Conservation (phyloP, 2,797 vertebrate genomes). For the Epinephelus awoara region DNA sequence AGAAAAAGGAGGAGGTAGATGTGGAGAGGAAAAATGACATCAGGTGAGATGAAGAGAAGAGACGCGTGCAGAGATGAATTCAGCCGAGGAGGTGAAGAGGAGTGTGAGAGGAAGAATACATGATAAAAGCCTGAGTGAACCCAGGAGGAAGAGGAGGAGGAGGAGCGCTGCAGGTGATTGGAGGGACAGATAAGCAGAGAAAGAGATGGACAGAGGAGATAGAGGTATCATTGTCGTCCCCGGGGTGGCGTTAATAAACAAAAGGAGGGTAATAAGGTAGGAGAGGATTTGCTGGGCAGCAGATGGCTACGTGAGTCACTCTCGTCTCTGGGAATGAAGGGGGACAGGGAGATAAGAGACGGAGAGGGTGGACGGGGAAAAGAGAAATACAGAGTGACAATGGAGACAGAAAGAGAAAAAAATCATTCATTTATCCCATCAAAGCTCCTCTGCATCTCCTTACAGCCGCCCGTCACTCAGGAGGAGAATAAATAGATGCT, state of each 20-base stretch:
- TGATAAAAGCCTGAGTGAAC: constrained; percentile 22
- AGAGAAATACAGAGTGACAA: constrained; percentile 17
- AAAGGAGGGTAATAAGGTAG: constrained; percentile 72
- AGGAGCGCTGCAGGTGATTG: constrained; percentile 16
- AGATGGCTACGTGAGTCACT: constrained; percentile 79
- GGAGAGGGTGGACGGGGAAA: constrained; percentile 9
- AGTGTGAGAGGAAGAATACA: constrained; percentile 24
- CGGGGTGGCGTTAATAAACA: constrained; percentile 72
- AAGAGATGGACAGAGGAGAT: constrained; percentile 25
- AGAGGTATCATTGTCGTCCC: constrained; percentile 58
- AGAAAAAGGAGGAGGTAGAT: constrained; percentile 39
- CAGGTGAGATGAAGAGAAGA: constrained; percentile 39
- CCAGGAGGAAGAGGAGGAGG: constrained; percentile 7
- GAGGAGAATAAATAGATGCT: constrained; percentile 13
- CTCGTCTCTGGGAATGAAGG: constrained; percentile 53
- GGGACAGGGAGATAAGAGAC: constrained; percentile 37
- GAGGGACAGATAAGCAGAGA: constrained; percentile 21
- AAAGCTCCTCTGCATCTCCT: constrained; percentile 13
- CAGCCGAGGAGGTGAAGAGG: background rate
- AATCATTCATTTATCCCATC: constrained; percentile 15
- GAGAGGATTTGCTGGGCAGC: constrained; percentile 71
- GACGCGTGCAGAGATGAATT: constrained; percentile 13
- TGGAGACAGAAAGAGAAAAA: background rate
- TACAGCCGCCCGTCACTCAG: constrained; percentile 15
- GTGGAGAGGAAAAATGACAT: constrained; percentile 6